Evolutionary conservation across 2,888 invertebrate species (phyloP), one percentile per base, ranked within the genome.

Genomic region (Yponomeuta malinellus): DNA sequence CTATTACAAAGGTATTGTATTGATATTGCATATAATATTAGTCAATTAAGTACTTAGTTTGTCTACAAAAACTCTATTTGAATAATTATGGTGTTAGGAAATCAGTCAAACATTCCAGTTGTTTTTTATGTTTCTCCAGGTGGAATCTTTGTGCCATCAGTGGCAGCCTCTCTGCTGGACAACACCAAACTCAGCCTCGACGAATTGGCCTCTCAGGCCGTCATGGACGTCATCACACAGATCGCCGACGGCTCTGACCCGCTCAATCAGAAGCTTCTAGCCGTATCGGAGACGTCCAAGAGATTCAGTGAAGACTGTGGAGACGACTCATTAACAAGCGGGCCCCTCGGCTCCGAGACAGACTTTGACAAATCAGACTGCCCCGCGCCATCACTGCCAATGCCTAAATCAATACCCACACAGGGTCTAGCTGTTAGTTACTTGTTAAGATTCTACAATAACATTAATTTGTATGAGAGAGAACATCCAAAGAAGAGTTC

Each of bases 401-500:
- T 90, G 70, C 86, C 82, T 73, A 90, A 86, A 79, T 84, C 85
- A 69, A 86, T 90, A 72, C 83, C 88, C 71, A 81, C 87, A 75
- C 87, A 91, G 85, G 86, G 86, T 73, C 74, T 91, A 78, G 89
- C 88, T 71, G 88, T 90, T 76, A 90, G 92, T 82, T 92, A 92
- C 76, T 78, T 92, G 74, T 76, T 91, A 73, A 85, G 85, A 77
- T 91, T 91, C 80, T 97, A 96, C 83, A 94, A 95, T 63, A 93
- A 96, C 76, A 95, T 96, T 23, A 94, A 94, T 63, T 82, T 94
- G 0, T 96, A 96, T 82, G 96, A 96, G 83, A 90, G 96, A 76
- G 95, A 95, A 80, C 93, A 96, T 81, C 95, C 96, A 31, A 96
- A 96, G 90, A 94, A 94, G 81, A 95, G 95, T 76, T 96, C 95